Evolutionary conservation across 1,140 invertebrate species (phyloP), one percentile per base, ranked within the genome.

Genomic region (Brachionus calyciflorus): DNA sequence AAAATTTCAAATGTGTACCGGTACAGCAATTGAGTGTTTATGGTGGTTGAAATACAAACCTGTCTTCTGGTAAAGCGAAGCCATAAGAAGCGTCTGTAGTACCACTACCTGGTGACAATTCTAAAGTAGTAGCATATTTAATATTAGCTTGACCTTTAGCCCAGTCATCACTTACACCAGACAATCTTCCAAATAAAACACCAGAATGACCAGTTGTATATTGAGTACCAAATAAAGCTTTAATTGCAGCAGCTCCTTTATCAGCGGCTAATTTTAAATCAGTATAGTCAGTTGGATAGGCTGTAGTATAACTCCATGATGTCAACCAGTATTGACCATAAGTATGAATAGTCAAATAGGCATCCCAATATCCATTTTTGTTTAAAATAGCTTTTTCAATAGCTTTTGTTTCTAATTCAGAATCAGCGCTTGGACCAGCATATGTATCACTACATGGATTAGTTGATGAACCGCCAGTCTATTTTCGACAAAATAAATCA

Each of bases 111-210:
- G 80, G 80, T 44, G 77, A 78, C 55, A 82, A 55, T 78, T 86
- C 85, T 4, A 86, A 78, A 0, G 85, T 86, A 80, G 84, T 86
- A 2, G 82, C 78, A 76, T 84, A 86, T 76, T 84, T 85, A 10
- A 86, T 80, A 9, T 84, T 83, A 19, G 80, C 80, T 3, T 73
- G 77, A 21, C 81, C 82, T 51, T 85, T 83, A 3, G 83, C 80
- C 78, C 79, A 83, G 60, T 83, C 82, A 28, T 82, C 82, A 19
- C 76, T 77, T 5, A 78, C 80, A 24, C 82, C 82, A n/a, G 73
- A 76, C 0, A 73, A 40, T 40, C 44, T 19, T 21, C 69, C 69
- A 24, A 73, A 73, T 33, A 73, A 37, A 49, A 33, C 44, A 55
- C 30, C 69, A 7, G 69, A 73, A 26, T 73, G 46, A 21, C 69